A percentile compares a stretch with the other conserved stretches of the same genome.
Conservation (phyloP, 1,140 invertebrate species). For the Eurosta solidaginis region DNA sequence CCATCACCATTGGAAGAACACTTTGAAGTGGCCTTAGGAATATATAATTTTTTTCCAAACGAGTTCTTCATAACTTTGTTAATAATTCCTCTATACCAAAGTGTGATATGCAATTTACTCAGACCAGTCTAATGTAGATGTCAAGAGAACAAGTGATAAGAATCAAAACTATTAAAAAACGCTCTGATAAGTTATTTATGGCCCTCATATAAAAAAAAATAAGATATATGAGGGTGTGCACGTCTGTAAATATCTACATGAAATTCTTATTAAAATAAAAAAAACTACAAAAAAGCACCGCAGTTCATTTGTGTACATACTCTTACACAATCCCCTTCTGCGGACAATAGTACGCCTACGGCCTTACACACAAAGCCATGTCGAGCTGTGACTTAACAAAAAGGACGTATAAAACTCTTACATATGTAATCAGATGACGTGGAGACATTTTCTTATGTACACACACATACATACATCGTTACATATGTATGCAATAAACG, state of each 20-base stretch:
- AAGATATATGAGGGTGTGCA: not conserved
- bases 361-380: not conserved
- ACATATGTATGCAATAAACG: too few species aligned
- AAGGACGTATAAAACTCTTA: not conserved
- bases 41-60: too few species aligned
- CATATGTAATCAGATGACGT: not conserved
- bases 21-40: too few species aligned
- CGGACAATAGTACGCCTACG: not conserved
- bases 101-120: too few species aligned
- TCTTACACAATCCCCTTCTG: not conserved
- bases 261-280: too few species aligned
- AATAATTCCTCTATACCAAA: too few species aligned
- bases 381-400: not conserved
- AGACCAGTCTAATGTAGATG: too few species aligned
- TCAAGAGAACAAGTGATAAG: not conserved
- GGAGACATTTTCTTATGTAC: not conserved
- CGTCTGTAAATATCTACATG: too few species aligned
- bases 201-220: not conserved
- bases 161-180: slow-evolving; percentile 7
- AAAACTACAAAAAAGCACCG: not conserved
- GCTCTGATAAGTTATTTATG: slow-evolving; percentile 4
- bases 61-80: too few species aligned
- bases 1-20: too few species aligned
- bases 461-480: too few species aligned
- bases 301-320: not conserved